Base-by-base conservation (phyloP, 2,797 vertebrate species). In the Eremophila alpestris region DNA sequence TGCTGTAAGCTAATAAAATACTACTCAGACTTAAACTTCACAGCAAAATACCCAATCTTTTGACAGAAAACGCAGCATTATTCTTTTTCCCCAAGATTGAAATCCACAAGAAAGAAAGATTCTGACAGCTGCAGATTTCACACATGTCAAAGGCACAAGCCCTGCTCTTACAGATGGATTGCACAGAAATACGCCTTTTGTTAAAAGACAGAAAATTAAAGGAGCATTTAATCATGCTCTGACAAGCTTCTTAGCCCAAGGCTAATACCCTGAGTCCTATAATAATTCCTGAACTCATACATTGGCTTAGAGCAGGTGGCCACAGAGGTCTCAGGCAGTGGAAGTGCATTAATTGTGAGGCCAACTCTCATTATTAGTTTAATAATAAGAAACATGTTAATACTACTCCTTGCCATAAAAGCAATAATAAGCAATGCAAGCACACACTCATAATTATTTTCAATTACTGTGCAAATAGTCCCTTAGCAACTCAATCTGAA, bases 71-170 rank as follows among this genome's bases (percentile, higher is more conserved):
- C 43, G 10, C 16, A 51, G 16, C 27, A 43, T 63, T 70, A 41
- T 21, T 70, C 19, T 56, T 85, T 68, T 60, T 54, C 54, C 10
- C 13, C 30, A 40, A 41, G 13, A 0, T 69, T 48, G 11, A 56
- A 52, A 32, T 84, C 48, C 29, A 60, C 40, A 67, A 59, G 59
- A 82, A 93, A 84, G 65, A 86, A 79, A 69, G 58, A 87, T 87
- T 89, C 85, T 85, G 64, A 77, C 75, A 91, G 92, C 56, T 92
- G 81, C 71, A 60, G 59, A 71, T 84, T 90, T 92, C 70, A 67
- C 67, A 59, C 2, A 0, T 92, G 59, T 79, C 78, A 67, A 73
- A 95, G 73, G 19, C 52, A 89, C 32, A 80, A 62, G 30, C 26
- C 26, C 26, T 45, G 26, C 58, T 56, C 51, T 87, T 90, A 60